These are phyloP conservation scores for Apogon talboti DNA, from an alignment of 2,797 vertebrate genomes.

Conservation along the genomic window DNA sequence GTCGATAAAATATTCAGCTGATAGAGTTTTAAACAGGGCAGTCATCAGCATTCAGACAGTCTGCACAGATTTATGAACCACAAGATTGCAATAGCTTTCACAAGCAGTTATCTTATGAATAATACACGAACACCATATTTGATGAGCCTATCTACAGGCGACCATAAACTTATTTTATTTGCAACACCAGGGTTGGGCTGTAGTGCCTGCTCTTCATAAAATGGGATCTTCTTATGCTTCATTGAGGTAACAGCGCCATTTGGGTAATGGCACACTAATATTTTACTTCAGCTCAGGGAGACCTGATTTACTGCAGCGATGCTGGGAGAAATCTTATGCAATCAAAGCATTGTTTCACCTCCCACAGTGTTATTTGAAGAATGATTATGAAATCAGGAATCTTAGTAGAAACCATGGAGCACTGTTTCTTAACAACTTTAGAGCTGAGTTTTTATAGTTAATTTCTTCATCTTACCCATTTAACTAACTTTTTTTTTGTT, in stretches of 20 bases:
- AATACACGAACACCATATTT: conserved; percentile 68
- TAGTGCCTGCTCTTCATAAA: conserved; percentile 69
- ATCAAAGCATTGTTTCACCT: conserved; percentile 79
- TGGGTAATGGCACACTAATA: conserved; percentile 82
- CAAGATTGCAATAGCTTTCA: conserved; percentile 67
- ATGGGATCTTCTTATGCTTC: conserved; percentile 56
- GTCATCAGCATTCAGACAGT: conserved; percentile 61
- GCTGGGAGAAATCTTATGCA: conserved; percentile 71
- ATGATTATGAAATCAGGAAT: conserved; percentile 74
- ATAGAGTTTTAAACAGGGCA: conserved; percentile 58
- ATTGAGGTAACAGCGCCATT: conserved; percentile 72
- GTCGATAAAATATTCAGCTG: conserved; percentile 63
- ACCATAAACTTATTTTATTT: conserved; percentile 77
- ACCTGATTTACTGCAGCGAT: conserved; percentile 75
- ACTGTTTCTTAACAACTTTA: too few relatives aligned
- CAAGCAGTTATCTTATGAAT: conserved; percentile 75
- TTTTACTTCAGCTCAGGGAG: conserved; percentile 75
- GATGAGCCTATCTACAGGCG: conserved; percentile 68
- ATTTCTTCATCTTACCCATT: too few relatives aligned
- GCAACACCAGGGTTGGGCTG: conserved; percentile 40
- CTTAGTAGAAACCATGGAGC: conserved; percentile 6
- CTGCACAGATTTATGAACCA: conserved; percentile 64
- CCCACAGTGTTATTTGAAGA: conserved; percentile 67
- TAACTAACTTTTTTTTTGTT: too few relatives aligned
- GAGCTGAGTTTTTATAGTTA: too few relatives aligned